Evolutionary conservation across 2,888 invertebrate species (phyloP).

Genomic region (Frankliniella intonsa): DNA sequence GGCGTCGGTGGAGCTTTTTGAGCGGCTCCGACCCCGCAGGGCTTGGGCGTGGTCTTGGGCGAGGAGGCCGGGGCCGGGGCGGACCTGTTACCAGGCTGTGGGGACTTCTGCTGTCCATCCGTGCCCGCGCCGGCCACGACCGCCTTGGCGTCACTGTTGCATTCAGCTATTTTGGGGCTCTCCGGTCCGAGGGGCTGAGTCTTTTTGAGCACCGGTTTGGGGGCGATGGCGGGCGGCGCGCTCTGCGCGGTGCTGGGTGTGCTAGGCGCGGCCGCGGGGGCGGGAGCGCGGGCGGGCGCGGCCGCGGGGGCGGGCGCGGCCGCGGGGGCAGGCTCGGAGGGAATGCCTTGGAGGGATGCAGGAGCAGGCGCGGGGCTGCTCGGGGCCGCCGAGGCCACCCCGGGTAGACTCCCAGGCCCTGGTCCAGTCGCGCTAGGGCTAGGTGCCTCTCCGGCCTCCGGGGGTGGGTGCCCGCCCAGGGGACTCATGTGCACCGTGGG

Average conservation of each 20-base stretch:
- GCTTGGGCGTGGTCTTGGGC: neutral
- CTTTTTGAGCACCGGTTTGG: slow-evolving; percentile 11
- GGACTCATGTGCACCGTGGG: slow-evolving; percentile 34
- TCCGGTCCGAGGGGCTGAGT: neutral
- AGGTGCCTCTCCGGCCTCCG: slow-evolving; percentile 39
- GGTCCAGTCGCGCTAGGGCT: slow-evolving; percentile 49
- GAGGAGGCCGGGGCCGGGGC: neutral
- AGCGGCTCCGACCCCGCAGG: neutral
- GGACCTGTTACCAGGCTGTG: neutral
- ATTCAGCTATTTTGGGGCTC: neutral
- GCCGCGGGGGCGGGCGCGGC: slow-evolving; percentile 26
- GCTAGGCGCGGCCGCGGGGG: slow-evolving; percentile 35
- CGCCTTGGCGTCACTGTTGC: neutral
- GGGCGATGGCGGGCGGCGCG: slow-evolving; percentile 2
- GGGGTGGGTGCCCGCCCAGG: slow-evolving; percentile 34
- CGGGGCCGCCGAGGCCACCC: slow-evolving; percentile 49
- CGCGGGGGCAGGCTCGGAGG: slow-evolving; percentile 32
- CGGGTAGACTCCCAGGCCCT: slow-evolving; percentile 49
- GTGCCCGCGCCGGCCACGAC: neutral
- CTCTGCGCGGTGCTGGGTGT: neutral
- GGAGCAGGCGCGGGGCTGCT: slow-evolving; percentile 40
- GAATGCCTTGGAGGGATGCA: slow-evolving; percentile 28
- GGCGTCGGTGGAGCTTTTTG: no score
- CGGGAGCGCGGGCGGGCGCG: slow-evolving; percentile 27
- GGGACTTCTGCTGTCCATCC: neutral